Evolutionary conservation across 1,140 invertebrate genomes (phyloP).

Genomic region (Mactra quadrangularis): DNA sequence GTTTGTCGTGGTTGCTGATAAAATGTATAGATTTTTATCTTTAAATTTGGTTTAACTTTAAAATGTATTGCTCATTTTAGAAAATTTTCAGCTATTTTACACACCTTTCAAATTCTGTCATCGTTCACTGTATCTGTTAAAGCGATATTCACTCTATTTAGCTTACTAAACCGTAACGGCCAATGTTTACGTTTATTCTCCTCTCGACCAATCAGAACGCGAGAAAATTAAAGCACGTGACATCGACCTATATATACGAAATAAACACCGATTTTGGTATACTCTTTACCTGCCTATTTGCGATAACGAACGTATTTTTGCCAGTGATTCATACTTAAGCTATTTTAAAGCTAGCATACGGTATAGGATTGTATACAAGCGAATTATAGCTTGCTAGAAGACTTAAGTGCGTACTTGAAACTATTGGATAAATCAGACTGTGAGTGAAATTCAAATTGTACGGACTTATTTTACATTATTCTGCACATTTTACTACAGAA

Average conservation of each 20-base stretch:
- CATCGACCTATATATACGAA: constrained; percentile 28
- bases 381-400: too few relatives aligned
- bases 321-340: too few relatives aligned
- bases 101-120: neutral
- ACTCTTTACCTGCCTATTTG: neutral
- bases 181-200: neutral
- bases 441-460: too few relatives aligned
- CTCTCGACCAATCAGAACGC: constrained; percentile 17
- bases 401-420: too few relatives aligned
- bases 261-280: constrained; percentile 26
- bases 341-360: too few relatives aligned
- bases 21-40: too few relatives aligned
- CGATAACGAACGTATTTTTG: too few relatives aligned
- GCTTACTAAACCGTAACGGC: neutral
- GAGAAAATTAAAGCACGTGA: constrained; percentile 21
- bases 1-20: too few relatives aligned
- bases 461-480: too few relatives aligned
- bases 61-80: constrained; percentile 26
- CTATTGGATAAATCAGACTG: too few relatives aligned
- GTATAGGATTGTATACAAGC: too few relatives aligned
- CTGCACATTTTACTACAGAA: neutral
- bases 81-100: constrained; percentile 5
- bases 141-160: neutral
- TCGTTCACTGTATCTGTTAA: neutral
- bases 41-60: too few relatives aligned